These are phyloP conservation scores for Caenorhabditis virilis DNA, from an alignment of 2,888 invertebrate genomes.

Conservation along the genomic window DNA sequence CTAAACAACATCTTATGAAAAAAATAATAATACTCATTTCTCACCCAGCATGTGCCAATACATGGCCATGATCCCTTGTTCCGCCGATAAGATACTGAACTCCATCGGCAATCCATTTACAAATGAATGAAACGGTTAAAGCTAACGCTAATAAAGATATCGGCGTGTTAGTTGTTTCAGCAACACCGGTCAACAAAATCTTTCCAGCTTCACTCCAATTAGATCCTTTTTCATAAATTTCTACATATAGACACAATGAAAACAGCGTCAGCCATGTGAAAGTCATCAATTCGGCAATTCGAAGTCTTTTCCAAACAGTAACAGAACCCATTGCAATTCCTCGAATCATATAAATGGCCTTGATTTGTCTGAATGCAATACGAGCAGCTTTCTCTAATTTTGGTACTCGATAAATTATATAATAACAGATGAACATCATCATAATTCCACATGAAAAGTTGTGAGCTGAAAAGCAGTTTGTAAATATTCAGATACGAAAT, in stretches of 20 bases:
- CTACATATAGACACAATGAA: slow-evolving; percentile 69
- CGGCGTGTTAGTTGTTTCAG: slow-evolving; percentile 70
- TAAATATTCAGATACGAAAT: neutral
- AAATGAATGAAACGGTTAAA: slow-evolving; percentile 69
- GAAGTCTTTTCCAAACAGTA: slow-evolving; percentile 70
- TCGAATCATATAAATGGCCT: slow-evolving; percentile 68
- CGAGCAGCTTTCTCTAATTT: slow-evolving; percentile 68
- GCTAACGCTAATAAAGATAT: slow-evolving; percentile 72
- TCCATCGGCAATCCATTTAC: slow-evolving; percentile 47
- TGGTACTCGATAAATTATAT: slow-evolving; percentile 70
- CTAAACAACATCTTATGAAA: too few species aligned
- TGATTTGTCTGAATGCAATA: slow-evolving; percentile 42
- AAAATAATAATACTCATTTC: neutral
- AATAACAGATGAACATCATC: slow-evolving; percentile 70
- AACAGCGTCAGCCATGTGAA: slow-evolving; percentile 72
- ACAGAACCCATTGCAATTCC: slow-evolving; percentile 64
- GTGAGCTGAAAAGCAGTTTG: slow-evolving; percentile 67
- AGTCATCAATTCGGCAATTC: slow-evolving; percentile 72
- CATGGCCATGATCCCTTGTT: slow-evolving; percentile 46
- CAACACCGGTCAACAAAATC: slow-evolving; percentile 54
- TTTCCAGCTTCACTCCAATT: slow-evolving; percentile 49
- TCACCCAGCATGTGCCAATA: slow-evolving; percentile 50
- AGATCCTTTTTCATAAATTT: slow-evolving; percentile 60
- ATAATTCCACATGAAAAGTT: slow-evolving; percentile 71
- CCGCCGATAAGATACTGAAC: slow-evolving; percentile 44